Conservation (phyloP, 2,888 invertebrate genomes). For the Acanthococcus lagerstroemiae region DNA sequence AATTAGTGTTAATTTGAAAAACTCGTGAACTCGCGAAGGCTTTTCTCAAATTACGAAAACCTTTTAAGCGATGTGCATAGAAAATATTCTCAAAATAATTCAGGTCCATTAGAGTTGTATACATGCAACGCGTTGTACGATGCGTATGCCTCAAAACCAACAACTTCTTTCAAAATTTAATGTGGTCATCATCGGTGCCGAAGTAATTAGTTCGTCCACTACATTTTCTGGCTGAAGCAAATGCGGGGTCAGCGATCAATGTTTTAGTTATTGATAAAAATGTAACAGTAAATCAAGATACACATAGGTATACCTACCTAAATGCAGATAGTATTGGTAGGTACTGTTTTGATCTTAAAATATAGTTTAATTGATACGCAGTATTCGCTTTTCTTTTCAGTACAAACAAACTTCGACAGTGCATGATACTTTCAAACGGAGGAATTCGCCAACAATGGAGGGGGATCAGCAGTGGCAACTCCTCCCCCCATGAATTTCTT, state of each 20-base stretch:
- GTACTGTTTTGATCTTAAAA: background rate
- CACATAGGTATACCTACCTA: background rate
- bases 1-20: no score
- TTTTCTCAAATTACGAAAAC: background rate
- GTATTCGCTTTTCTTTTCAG: conserved; percentile 46
- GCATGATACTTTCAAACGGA: conserved; percentile 69
- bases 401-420: conserved; percentile 61
- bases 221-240: conserved; percentile 84
- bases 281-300: conserved; percentile 52
- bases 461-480: no score
- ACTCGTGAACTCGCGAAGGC: no score
- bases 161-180: conserved; percentile 46
- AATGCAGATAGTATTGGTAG: background rate
- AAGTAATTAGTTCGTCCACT: conserved; percentile 77
- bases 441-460: conserved; percentile 87
- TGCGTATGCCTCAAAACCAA: no score
- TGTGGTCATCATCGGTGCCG: conserved; percentile 83
- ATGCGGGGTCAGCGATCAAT: conserved; percentile 56
- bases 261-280: conserved; percentile 85
- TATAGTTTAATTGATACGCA: background rate
- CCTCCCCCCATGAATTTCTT: no score
- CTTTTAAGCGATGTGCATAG: background rate
- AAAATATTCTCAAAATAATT: no score
- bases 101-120: no score
- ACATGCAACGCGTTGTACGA: no score